Base-by-base conservation (phyloP, 2,888 invertebrate species). In the Taenaris catops region DNA sequence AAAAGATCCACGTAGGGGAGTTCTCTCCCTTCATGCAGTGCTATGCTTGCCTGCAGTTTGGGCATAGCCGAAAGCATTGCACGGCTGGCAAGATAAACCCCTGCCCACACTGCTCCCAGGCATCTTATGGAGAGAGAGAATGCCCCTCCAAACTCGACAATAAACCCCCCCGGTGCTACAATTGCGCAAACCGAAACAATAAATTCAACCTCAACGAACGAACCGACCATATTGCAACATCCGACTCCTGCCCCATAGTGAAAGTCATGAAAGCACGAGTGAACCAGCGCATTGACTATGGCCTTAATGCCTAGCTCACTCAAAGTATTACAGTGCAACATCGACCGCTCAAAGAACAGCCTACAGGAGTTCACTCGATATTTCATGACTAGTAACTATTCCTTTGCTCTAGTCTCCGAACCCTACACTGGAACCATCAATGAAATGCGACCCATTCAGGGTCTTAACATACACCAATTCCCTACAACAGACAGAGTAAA, bases 401-500 rank as follows among this genome's bases (percentile, higher is more conserved):
- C 25, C 1, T 4, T 41, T 0, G 41, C 34, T 7, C 17, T 41
- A 6, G 17, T 44, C 1, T 34, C 38, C 1, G 44, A 41, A 11
- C 44, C 44, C 3, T 44, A 41, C 12, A 25, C 18, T 1, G 41
- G 44, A 4, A 9, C 35, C 1, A 16, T 17, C 0, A 10, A 14
- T n/a, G 29, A 35, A 11, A 21, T 38, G 7, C 32, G 32, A 12
- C n/a, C 27, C 4, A 27, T 33, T 6, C 16, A 4, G 3, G 44
- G 44, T 0, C 7, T 38, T 2, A 25, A 29, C 7, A 26, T 38
- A 1, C 25, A 27, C 8, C 42, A 46, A 20, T 38, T 40, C 10
- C 26, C 35, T 1, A 4, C 6, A 1, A 11, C 3, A 6, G 5
- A 9, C 9, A 12, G 4, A 11, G 7, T 7, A 10, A 19, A 10